Base-by-base conservation (phyloP, 2,797 vertebrate genomes). In the Hippoglossus hippoglossus region DNA sequence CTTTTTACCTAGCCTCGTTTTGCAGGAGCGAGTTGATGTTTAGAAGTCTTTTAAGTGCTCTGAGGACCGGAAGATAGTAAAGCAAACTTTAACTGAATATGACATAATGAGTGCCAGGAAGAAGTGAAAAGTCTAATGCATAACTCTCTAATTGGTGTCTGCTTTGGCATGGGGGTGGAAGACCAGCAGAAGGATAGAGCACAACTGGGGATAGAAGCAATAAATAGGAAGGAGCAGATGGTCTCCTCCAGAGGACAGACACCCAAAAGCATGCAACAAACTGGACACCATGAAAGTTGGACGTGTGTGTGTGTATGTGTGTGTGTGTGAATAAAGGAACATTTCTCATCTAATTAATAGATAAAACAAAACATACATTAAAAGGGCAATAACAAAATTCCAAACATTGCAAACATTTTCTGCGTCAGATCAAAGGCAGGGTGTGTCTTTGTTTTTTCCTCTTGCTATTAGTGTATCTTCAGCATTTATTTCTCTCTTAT, bases 221-320 rank as follows among this genome's bases (percentile, higher is more conserved):
- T 89, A 94, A 91, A 93, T 91, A 91, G 88, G 87, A 93, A 82
- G 80, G 81, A 94, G 90, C 94, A 95, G 94, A 95, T 95, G 94
- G 93, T 91, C 86, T 71, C 72, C 84, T 92, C 87, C 73, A 91
- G 88, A 94, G 93, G 90, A 92, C 89, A 81, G 83, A 84, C 85
- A 91, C 82, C 86, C 85, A 79, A 86, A 87, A 64, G 71, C 77
- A 81, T 70, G 75, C 65, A 87, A 86, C 89, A 92, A 89, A 93
- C 90, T 89, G 91, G 91, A 92, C 89, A 92, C 73, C 52, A 74
- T 51, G 26, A 82, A 89, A 84, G 75, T 85, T 81, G 63, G 52
- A 81, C 76, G 68, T 55, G 52, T 26, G 54, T 31, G 26, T 10
- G 19, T 22, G 54, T 53, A 18, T 39, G 47, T 12, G 21, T 31